Base-by-base conservation (phyloP, 2,113 vertebrate species). In the Australoheros scitulus region DNA sequence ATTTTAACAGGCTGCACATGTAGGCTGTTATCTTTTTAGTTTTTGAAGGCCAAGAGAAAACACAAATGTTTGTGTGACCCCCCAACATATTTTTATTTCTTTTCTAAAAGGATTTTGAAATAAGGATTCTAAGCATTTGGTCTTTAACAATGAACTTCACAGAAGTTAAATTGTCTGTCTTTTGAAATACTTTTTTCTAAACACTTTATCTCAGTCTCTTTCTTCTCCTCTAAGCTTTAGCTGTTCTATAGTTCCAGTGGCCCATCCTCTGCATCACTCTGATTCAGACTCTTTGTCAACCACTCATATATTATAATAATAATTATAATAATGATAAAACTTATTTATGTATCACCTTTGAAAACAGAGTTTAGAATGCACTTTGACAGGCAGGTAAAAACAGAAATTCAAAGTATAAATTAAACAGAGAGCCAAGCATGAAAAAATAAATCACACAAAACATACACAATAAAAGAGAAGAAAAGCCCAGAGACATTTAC, bases 311-410 rank as follows among this genome's bases (percentile, higher is more conserved):
- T 29, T 29, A 29, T 14, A 68, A 70, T 70, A 50, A 47, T 26
- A 43, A 24, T 70, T 7, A 29, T 50, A 2, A 47, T 26, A 26
- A 65, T 68, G 20, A 22, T 6, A 22, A 0, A 0, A 1, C 1
- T 11, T 43, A 24, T 70, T 72, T 32, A 72, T 55, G 47, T 34
- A 55, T 11, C 43, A 52, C 17, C 50, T 52, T 52, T 52, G 17
- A 52, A 52, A 52, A 18, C 15, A 55, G 68, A 6, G 14, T 50
- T 50, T 17, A 50, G 5, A 50, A 50, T 17, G 15, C 17, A 5
- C 47, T 34, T 55, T 72, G 26, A 55, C 26, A 34, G 47, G 18
- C 18, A 34, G 47, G 68, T 55, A 34, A 72, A 55, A 55, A 26
- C 47, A 34, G 17, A 72, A 72, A 55, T 26, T 34, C 10, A 52